Percentiles rank a stretch among this genome's conserved stretches.
Evolutionary conservation across 2,113 vertebrate species (phyloP).

Genomic region (Hippoglossus stenolepis): DNA sequence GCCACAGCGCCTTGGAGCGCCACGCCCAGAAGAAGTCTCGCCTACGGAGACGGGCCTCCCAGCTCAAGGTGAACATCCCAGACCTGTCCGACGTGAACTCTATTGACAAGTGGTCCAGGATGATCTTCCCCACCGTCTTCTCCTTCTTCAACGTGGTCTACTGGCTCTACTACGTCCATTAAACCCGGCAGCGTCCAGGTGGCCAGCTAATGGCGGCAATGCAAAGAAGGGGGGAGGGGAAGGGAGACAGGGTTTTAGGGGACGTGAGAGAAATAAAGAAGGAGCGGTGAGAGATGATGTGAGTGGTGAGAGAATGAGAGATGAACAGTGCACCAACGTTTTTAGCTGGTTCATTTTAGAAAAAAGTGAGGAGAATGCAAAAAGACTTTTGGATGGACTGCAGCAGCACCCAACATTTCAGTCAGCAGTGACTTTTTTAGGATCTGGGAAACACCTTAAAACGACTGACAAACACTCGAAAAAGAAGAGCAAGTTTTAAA

Average conservation of each 20-base stretch:
- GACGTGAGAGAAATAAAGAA: conserved; percentile 33
- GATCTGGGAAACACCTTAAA: conserved; percentile 79
- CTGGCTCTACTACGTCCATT: conserved; percentile 99
- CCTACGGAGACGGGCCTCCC: conserved; percentile 95
- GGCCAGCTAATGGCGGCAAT: conserved; percentile 50
- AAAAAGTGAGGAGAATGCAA: conserved; percentile 53
- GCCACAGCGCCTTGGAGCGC: conserved; percentile 95
- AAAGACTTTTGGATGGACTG: conserved; percentile 75
- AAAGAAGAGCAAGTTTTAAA: conserved; percentile 87
- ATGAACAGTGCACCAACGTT: conserved; percentile 75
- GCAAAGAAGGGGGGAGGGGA: conserved; percentile 60
- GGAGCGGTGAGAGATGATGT: conserved; percentile 40
- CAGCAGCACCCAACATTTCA: conserved; percentile 76
- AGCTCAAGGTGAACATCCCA: conserved; percentile 98
- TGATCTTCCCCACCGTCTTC: conserved; percentile 99
- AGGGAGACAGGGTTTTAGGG: conserved; percentile 64
- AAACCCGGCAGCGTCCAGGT: conserved; percentile 77
- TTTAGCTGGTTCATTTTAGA: conserved; percentile 78
- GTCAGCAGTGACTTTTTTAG: conserved; percentile 80
- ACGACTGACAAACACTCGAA: conserved; percentile 85
- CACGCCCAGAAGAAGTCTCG: conserved; percentile 98
- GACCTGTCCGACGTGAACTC: conserved; percentile 99
- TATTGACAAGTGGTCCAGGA: conserved; percentile 99
- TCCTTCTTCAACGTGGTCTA: conserved; percentile 99
- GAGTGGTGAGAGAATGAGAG: conserved; percentile 65